Percentiles rank a stretch among this genome's conserved stretches.
phyloP scores from a whole-genome alignment of 2,113 vertebrate species.

The Scomber japonicus region DNA sequence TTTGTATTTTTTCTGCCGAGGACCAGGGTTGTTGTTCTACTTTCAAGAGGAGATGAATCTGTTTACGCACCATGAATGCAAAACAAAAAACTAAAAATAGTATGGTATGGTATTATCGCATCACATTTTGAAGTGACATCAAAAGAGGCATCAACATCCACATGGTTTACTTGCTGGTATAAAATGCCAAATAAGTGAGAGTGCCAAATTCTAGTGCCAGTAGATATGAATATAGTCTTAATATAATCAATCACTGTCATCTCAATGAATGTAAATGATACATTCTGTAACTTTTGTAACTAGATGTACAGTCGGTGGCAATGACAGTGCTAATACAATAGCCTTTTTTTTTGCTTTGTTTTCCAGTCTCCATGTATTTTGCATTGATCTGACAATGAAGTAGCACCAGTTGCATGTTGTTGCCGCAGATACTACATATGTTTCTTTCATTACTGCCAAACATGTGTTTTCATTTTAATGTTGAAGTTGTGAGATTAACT shows the following conservation, averaged over 20 bases:
- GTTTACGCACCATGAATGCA: constrained; percentile 78
- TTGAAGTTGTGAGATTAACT: constrained; percentile 77
- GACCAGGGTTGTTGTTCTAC: constrained; percentile 76
- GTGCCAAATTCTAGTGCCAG: constrained; percentile 85
- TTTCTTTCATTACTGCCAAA: constrained; percentile 73
- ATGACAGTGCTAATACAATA: constrained; percentile 80
- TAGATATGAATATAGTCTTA: constrained; percentile 83
- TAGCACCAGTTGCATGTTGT: constrained; percentile 83
- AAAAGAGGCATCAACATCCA: constrained; percentile 75
- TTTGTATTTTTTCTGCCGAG: constrained; percentile 79
- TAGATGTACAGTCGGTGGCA: constrained; percentile 86
- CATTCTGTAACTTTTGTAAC: constrained; percentile 86
- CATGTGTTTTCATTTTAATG: constrained; percentile 77
- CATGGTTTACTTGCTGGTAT: constrained; percentile 74
- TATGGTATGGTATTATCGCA: constrained; percentile 67
- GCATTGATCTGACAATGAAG: constrained; percentile 78
- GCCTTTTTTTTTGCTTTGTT: constrained; percentile 65
- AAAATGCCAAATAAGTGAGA: constrained; percentile 85
- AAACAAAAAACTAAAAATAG: constrained; percentile 56
- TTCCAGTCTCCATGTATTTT: constrained; percentile 72
- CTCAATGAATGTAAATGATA: constrained; percentile 85
- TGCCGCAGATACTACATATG: constrained; percentile 66
- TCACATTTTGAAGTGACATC: constrained; percentile 75
- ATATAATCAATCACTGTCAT: constrained; percentile 83
- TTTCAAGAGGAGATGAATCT: constrained; percentile 69